Evolutionary conservation across 1,140 invertebrate genomes (phyloP).

Genomic region (Pseudobourletiella spinata): DNA sequence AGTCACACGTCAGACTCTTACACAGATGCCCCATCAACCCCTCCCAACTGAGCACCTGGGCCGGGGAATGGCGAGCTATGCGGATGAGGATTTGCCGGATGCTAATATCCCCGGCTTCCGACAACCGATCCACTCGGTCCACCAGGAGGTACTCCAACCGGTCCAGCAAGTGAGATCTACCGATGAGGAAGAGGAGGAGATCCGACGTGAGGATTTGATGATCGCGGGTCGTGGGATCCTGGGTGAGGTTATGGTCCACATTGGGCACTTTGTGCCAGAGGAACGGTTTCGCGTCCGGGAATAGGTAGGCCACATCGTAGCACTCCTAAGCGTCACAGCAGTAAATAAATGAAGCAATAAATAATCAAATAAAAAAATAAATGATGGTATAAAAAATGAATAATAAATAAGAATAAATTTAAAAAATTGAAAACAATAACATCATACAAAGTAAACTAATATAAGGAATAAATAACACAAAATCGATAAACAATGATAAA

Average conservation of each 20-base stretch:
- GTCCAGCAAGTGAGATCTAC: constrained; percentile 29
- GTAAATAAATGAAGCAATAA: no score
- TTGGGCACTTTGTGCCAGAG: constrained; percentile 47
- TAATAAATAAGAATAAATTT: no score
- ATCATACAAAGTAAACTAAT: no score
- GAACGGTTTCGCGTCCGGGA: constrained; percentile 41
- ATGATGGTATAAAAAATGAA: no score
- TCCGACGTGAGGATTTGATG: constrained; percentile 69
- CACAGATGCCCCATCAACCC: no score
- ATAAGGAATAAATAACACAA: no score
- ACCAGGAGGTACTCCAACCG: constrained; percentile 8
- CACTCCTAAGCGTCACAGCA: constrained; percentile 34
- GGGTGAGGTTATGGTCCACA: constrained; percentile 42
- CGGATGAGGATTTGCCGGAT: constrained; percentile 42
- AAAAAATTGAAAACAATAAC: no score
- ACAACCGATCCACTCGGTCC: not conserved
- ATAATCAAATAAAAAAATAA: no score
- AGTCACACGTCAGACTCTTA: constrained; percentile 8
- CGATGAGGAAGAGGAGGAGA: constrained; percentile 47
- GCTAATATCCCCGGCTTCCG: constrained; percentile 36
- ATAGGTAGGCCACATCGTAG: constrained; percentile 10
- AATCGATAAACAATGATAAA: no score
- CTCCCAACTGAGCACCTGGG: no score
- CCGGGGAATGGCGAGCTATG: constrained; percentile 41
- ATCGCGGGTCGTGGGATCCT: constrained; percentile 63